These are phyloP conservation scores for Periparus ater DNA, from an alignment of 2,797 vertebrate species.

Conservation along the genomic window DNA sequence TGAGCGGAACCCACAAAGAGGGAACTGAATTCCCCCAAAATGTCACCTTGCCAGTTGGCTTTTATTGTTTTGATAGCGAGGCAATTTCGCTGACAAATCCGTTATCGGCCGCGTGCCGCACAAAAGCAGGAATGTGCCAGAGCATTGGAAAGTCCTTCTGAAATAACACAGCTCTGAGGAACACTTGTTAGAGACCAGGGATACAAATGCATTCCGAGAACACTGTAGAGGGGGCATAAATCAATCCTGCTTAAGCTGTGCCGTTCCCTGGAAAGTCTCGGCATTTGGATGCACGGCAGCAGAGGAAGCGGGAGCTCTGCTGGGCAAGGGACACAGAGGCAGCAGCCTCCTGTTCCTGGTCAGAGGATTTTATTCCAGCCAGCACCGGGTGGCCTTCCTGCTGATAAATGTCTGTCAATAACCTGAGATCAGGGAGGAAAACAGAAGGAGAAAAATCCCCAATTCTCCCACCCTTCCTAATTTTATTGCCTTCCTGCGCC, in stretches of 20 bases:
- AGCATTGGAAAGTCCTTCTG: not conserved
- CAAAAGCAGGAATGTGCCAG: not conserved
- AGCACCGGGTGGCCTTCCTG: not conserved
- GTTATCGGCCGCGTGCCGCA: not conserved
- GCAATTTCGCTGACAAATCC: constrained; percentile 50
- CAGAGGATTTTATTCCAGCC: not conserved
- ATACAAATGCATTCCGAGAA: not conserved
- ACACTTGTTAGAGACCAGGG: not conserved
- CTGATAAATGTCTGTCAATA: not conserved
- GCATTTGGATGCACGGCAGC: not conserved
- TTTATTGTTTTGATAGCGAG: constrained; percentile 58
- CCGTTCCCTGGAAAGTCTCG: rapidly evolving
- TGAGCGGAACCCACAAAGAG: constrained; percentile 15
- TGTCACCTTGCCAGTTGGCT: constrained; percentile 58
- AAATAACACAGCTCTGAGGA: constrained; percentile 10
- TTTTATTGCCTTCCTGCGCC: not conserved
- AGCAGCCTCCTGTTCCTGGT: not conserved
- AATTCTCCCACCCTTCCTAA: not conserved
- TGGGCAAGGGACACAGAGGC: not conserved
- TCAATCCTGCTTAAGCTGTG: not conserved
- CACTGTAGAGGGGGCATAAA: not conserved
- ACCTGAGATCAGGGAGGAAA: not conserved
- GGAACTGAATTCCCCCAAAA: constrained; percentile 60
- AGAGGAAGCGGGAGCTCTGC: not conserved
- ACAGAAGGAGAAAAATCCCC: not conserved